Conservation (phyloP, 2,888 invertebrate genomes). For the Xestia ashworthii region DNA sequence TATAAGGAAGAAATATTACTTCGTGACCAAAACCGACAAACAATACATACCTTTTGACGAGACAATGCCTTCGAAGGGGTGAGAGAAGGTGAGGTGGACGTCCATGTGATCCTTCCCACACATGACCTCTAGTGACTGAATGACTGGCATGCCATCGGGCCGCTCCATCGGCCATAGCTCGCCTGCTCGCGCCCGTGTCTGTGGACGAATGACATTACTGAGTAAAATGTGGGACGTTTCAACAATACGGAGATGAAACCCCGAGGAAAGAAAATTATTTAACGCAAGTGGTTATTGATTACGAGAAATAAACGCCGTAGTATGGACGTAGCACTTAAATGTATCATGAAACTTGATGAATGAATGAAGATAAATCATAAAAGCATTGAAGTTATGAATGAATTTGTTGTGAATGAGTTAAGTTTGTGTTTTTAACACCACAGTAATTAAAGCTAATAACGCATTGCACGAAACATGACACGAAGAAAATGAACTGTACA, state of each 20-base stretch:
- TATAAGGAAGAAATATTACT: constrained; percentile 1
- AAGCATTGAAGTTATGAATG: constrained; percentile 6
- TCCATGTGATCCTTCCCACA: constrained; percentile 99
- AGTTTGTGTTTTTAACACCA: constrained; percentile 20
- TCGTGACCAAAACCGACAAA: constrained; percentile 24
- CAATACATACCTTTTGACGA: constrained; percentile 94
- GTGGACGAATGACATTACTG: constrained; percentile 62
- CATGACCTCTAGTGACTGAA: constrained; percentile 97
- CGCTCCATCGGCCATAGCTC: constrained; percentile 97
- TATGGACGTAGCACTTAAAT: background rate
- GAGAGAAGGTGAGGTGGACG: constrained; percentile 97
- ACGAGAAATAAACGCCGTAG: background rate
- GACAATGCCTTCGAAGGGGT: constrained; percentile 98
- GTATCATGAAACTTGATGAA: constrained; percentile 10
- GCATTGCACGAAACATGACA: constrained; percentile 21
- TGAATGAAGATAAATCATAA: constrained; percentile 20
- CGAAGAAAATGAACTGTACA: constrained; percentile 15
- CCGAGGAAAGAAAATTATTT: background rate
- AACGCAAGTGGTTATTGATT: background rate
- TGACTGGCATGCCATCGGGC: constrained; percentile 97
- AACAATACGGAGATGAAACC: constrained; percentile 2
- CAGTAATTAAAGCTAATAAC: constrained; percentile 17
- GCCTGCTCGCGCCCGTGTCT: constrained; percentile 89
- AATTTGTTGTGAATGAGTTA: constrained; percentile 14
- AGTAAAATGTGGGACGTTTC: constrained; percentile 25